Percentiles rank a stretch among this genome's conserved stretches.
Evolutionary conservation across 2,113 vertebrate genomes (phyloP).

Genomic region (Bolborhynchus lineola): DNA sequence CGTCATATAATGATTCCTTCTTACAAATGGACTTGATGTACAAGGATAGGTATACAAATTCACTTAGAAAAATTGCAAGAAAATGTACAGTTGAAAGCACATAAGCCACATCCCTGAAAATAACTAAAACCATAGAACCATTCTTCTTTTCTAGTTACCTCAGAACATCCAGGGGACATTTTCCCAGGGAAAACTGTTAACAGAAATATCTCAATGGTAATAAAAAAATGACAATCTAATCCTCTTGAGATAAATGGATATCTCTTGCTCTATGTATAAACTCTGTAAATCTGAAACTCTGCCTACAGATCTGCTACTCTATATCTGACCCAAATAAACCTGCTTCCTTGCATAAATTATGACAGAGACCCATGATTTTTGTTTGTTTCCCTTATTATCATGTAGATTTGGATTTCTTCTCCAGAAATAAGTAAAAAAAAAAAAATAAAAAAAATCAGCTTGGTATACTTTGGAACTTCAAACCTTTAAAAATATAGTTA

Average conservation of each 20-base stretch:
- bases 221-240: not conserved
- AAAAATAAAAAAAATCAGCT: not conserved
- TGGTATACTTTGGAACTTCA: not conserved
- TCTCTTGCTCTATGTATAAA: not conserved
- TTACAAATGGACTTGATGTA: not conserved
- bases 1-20: not conserved
- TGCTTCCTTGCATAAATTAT: not conserved
- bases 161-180: not conserved
- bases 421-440: not conserved
- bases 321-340: not conserved
- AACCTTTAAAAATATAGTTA: not conserved
- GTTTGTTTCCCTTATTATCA: not conserved
- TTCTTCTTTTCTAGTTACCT: not conserved
- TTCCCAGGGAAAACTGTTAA: not conserved
- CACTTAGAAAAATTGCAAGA: not conserved
- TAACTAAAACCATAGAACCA: not conserved
- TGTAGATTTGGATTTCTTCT: not conserved
- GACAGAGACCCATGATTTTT: not conserved
- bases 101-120: not conserved
- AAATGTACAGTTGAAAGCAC: not conserved
- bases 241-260: not conserved
- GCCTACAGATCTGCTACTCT: not conserved
- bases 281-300: not conserved
- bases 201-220: not conserved
- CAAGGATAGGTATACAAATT: not conserved